Evolutionary conservation across 2,888 invertebrate species (phyloP).

Genomic region (Clepsis dumicolana): DNA sequence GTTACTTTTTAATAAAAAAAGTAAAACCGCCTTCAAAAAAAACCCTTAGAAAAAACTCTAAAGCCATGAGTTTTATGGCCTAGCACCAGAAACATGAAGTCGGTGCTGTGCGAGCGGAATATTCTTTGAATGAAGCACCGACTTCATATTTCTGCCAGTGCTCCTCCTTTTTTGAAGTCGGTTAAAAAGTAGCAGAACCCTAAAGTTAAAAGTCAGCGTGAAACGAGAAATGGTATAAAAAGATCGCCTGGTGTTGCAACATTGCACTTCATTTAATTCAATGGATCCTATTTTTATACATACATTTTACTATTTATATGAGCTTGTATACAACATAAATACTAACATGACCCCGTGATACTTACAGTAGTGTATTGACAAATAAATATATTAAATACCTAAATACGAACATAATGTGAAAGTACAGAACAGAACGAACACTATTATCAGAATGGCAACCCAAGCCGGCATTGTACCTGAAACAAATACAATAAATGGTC

Average conservation of each 20-base stretch:
- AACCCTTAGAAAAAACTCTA: too few relatives aligned
- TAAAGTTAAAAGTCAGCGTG: neutral
- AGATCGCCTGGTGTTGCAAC: constrained; percentile 50
- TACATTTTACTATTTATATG: constrained; percentile 65
- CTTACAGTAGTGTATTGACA: constrained; percentile 53
- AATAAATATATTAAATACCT: constrained; percentile 86
- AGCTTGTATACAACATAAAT: constrained; percentile 61
- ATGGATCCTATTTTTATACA: constrained; percentile 78
- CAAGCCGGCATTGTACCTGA: constrained; percentile 93
- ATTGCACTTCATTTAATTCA: constrained; percentile 76
- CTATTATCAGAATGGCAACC: constrained; percentile 91
- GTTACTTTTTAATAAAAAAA: too few relatives aligned
- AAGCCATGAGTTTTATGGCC: too few relatives aligned
- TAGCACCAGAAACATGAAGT: too few relatives aligned
- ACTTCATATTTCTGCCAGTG: too few relatives aligned
- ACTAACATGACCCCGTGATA: constrained; percentile 62
- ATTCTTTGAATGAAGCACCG: too few relatives aligned
- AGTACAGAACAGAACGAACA: constrained; percentile 91
- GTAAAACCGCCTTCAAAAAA: too few relatives aligned
- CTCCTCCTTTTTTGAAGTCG: too few relatives aligned
- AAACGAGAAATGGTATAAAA: neutral
- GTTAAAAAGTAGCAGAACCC: too few relatives aligned
- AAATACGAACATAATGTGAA: constrained; percentile 94
- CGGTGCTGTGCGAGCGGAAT: too few relatives aligned
- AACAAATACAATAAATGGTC: constrained; percentile 58